Evolutionary conservation across 2,113 vertebrate genomes (phyloP), one percentile per base, ranked within the genome.

Genomic region (human): DNA sequence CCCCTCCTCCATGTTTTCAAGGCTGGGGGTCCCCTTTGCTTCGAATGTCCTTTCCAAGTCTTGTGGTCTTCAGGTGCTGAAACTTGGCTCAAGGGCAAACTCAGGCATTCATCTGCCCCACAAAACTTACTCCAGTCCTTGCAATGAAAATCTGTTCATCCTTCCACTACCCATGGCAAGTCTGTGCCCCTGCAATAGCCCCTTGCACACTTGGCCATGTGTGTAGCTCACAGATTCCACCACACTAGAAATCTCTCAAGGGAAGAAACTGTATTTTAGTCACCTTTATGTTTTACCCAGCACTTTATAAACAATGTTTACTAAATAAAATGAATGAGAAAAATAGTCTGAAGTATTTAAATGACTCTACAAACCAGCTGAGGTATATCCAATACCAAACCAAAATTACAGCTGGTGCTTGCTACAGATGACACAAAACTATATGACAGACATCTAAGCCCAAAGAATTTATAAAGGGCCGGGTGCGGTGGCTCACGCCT

Each of bases 241-340:
- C 50, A 80, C 14, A 35, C 43, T 87, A 57, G 8, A 90, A 23
- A 43, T 4, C 4, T 45, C 82, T 72, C 38, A 4, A 64, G 20
- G n/a, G 17, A 27, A 92, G 76, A 83, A 76, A 70, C 35, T 59
- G 18, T 20, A 35, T 72, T 82, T 61, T 23, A 61, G 30, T n/a
- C 68, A 70, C 61, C 20, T 66, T 83, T 84, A 25, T 78, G 76
- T 35, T 79, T 23, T 85, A 25, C 66, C 73, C 6, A 40, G 66
- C 14, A 45, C 43, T 30, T 88, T 82, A 55, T 35, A 70, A 83
- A 88, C 38, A 85, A 84, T 45, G 30, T 48, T 72, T 16, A 66
- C 61, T 64, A 91, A 70, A 82, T 59, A 79, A 68, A 90, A 88
- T 73, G n/a, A 90, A 81, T 57, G 23, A 72, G 72, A 91, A 92